Conservation (phyloP, 2,888 invertebrate genomes). For the Seira ritae region DNA sequence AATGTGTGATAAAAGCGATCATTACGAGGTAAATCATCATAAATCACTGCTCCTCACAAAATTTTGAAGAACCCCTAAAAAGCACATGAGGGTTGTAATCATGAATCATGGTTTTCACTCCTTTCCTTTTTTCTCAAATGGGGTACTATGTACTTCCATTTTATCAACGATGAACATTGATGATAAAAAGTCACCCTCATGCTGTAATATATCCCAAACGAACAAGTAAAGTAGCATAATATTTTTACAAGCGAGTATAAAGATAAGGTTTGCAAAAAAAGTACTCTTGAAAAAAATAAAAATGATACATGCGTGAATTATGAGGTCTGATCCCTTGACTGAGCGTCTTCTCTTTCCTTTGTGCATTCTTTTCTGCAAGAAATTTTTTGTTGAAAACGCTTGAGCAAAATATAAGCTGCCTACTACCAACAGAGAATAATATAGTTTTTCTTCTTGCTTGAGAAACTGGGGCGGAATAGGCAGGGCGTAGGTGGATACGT, state of each 20-base stretch:
- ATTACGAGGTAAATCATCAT: neutral
- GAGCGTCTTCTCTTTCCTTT: slow-evolving; percentile 37
- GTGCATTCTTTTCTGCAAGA: neutral
- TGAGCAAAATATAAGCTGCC: neutral
- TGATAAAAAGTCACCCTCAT: slow-evolving; percentile 5
- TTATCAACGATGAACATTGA: slow-evolving; percentile 5
- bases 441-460: slow-evolving; percentile 69
- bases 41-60: neutral
- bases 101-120: slow-evolving; percentile 3
- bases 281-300: neutral
- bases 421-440: slow-evolving; percentile 12
- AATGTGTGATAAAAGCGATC: slow-evolving; percentile 3
- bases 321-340: slow-evolving; percentile 32
- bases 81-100: neutral
- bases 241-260: neutral
- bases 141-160: neutral
- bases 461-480: slow-evolving; percentile 73
- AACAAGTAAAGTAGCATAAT: neutral
- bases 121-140: slow-evolving; percentile 2
- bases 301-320: slow-evolving; percentile 18
- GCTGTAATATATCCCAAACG: no score
- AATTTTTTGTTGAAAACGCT: neutral
- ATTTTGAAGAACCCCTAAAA: slow-evolving; percentile 7
- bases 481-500: slow-evolving; percentile 62
- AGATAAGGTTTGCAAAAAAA: neutral